Evolutionary conservation across 2,113 vertebrate genomes (phyloP), one percentile per base, ranked within the genome.

Genomic region (Lepus americanus): DNA sequence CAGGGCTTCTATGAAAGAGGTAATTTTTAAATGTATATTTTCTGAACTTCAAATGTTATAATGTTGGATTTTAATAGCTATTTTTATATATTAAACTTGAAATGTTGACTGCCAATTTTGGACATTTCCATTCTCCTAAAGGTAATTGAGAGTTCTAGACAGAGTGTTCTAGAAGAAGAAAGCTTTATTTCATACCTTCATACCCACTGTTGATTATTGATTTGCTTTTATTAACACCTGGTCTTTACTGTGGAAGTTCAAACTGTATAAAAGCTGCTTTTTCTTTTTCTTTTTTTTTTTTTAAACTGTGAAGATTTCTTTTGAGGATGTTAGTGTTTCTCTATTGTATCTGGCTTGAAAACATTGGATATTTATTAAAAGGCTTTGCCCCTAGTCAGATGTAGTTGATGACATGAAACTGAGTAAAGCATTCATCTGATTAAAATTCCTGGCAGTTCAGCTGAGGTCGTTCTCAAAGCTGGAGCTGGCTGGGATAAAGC

Each of bases 171-270:
- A 73, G 76, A 94, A 90, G 84, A 94, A 85, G 80, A 78, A 94
- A 90, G 20, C 76, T 95, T 95, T 92, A 55, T 95, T 95, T 94
- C 91, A 49, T 90, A 78, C 69, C 51, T 96, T 96, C 44, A 72
- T 69, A 96, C 8, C 20, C 20, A 55, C 70, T 61, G 85, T 86
- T 97, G 83, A 98, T 94, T 98, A 98, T 99, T 98, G 98, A 98
- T 98, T 98, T 98, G 94, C 93, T 97, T 98, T 98, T 98, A 98
- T 98, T 98, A 98, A 97, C 92, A 92, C 85, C 94, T 93, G 22
- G 0, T 95, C 96, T 86, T 98, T 67, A 96, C 95, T 97, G 88
- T 96, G 96, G 87, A 98, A 98, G 93, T 98, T 98, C 94, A 97
- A 93, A 79, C 90, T 97, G 79, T 89, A 92, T 97, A 81, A 98